Evolutionary conservation across 2,113 vertebrate species (phyloP), one percentile per base, ranked within the genome.

Genomic region (Archocentrus centrarchus): DNA sequence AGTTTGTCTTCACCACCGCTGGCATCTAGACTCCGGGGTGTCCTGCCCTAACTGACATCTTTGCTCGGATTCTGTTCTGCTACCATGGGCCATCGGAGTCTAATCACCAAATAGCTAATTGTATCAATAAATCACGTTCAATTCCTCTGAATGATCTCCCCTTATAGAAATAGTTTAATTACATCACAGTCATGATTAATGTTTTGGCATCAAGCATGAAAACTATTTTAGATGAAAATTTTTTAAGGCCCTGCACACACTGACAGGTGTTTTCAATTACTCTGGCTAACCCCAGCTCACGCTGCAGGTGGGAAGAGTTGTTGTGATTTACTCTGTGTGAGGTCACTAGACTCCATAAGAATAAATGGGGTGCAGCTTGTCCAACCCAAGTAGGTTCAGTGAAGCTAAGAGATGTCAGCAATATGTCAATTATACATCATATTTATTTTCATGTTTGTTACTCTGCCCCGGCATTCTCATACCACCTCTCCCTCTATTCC

Each of bases 361-460:
- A 63, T 57, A 18, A 76, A 32, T 15, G 22, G 30, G 53, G 8
- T 17, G 35, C 59, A 76, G 73, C 50, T 59, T 82, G 47, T 30
- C 32, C 32, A 60, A 61, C 35, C 17, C 55, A 73, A 63, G 30
- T 14, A 75, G 22, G n/a, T 61, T 17, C 66, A 73, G 66, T 32
- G 44, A 73, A 73, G 44, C 66, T 73, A 73, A 53, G 66, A 73
- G 44, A 53, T 32, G 66, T 73, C 66, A 53, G 66, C 24, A 2
- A 73, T 73, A 73, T 73, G 66, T 73, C 66, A 73, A 73, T 73
- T 73, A 73, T 73, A 53, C 44, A 73, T 73, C 44, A 73, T 73
- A 73, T 73, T 73, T 73, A 53, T 15, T 53, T 53, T 53, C 44
- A 73, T 32, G 59, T 73, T 62, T 1, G 10, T 37, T 78, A n/a